phyloP scores from a whole-genome alignment of 2,113 vertebrate genomes.

The Myxocyprinus asiaticus region DNA sequence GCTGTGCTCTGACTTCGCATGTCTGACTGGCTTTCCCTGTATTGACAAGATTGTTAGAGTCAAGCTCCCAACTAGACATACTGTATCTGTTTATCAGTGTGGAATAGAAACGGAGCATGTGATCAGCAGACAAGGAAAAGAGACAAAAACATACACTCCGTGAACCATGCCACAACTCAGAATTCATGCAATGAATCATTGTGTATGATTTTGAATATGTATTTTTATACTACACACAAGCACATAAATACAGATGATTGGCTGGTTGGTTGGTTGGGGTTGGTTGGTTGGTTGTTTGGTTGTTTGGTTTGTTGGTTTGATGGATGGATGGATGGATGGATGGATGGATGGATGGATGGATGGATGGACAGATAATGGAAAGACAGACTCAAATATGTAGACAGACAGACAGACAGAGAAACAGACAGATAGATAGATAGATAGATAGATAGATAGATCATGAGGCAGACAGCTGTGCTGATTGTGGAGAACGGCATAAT shows the following conservation, averaged over 20 bases:
- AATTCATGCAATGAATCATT: slow-evolving; percentile 13
- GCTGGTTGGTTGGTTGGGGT: no score
- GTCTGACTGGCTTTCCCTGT: slow-evolving; percentile 12
- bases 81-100: slow-evolving; percentile 10
- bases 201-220: slow-evolving; percentile 8
- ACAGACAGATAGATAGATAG: no score
- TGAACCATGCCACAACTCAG: not conserved
- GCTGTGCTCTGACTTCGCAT: not conserved
- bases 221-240: not conserved
- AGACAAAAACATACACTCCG: slow-evolving; percentile 17
- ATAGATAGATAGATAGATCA: not conserved
- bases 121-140: slow-evolving; percentile 10
- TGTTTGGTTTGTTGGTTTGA: no score
- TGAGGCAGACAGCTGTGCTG: slow-evolving; percentile 1
- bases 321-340: no score
- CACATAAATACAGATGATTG: no score
- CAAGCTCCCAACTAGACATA: slow-evolving; percentile 7
- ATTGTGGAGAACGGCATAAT: not conserved
- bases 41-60: slow-evolving; percentile 28
- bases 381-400: no score
- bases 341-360: no score
- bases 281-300: no score
- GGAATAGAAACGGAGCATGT: slow-evolving; percentile 8
- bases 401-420: no score
- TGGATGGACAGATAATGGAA: no score